phyloP scores from a whole-genome alignment of 53 echinoderm and acorn worm genomes.

The Antedon mediterranea region DNA sequence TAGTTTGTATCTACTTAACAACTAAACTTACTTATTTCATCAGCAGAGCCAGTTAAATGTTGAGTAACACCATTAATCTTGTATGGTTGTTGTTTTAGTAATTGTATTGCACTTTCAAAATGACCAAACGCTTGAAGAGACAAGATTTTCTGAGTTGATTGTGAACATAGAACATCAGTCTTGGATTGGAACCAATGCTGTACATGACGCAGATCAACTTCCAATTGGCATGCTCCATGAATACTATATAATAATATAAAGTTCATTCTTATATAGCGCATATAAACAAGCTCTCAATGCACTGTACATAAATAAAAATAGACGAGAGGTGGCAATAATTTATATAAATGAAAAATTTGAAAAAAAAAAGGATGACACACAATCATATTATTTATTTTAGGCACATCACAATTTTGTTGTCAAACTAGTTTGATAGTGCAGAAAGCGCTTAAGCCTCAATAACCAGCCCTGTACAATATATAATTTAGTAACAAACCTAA shows the following conservation, averaged over 20 bases:
- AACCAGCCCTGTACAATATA: neutral
- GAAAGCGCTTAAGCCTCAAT: too few relatives aligned
- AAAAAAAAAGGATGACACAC: too few relatives aligned
- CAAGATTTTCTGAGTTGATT: constrained; percentile 64
- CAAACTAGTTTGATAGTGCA: too few relatives aligned
- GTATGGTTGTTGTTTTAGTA: constrained; percentile 74
- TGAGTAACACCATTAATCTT: constrained; percentile 24
- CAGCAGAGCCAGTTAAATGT: constrained; percentile 45
- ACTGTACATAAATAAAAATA: too few relatives aligned
- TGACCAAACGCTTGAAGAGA: constrained; percentile 71
- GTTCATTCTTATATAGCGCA: too few relatives aligned
- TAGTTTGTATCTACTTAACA: neutral
- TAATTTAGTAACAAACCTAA: constrained; percentile 39
- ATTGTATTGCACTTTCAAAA: constrained; percentile 77
- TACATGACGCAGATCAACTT: constrained; percentile 64
- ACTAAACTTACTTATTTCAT: constrained; percentile 63
- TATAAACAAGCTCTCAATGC: too few relatives aligned
- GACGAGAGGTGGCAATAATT: too few relatives aligned
- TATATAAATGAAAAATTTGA: too few relatives aligned
- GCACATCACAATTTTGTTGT: too few relatives aligned
- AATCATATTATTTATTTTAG: too few relatives aligned
- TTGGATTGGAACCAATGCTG: constrained; percentile 69
- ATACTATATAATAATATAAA: constrained; percentile 18
- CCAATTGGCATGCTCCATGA: constrained; percentile 78
- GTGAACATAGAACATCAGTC: constrained; percentile 32